Evolutionary conservation across 2,113 vertebrate genomes (phyloP), one percentile per base, ranked within the genome.

Genomic region (Zosterops japonicus): DNA sequence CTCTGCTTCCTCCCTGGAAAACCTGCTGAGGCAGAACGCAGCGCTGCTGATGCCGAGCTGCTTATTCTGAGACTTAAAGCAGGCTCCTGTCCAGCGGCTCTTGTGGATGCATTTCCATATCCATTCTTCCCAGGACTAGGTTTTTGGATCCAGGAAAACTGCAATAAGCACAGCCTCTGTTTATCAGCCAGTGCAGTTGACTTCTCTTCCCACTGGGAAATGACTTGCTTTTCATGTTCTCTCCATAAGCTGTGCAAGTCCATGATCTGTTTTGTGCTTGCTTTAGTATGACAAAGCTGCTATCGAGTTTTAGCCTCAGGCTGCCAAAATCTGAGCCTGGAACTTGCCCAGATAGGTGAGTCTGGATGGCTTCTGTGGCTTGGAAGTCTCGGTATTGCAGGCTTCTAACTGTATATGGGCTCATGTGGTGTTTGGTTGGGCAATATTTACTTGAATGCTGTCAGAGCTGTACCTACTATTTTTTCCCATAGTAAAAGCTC

Each of bases 301-400:
- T 88, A 5, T 77, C 84, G 74, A 90, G 71, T 79, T 90, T 90
- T 96, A 83, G 92, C 94, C 92, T 93, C 15, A 63, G 92, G 94
- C 79, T 94, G 79, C 60, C 41, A 88, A 96, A 96, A 94, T 88
- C 68, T 14, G 41, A 87, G 88, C 69, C 93, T 95, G 90, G 94
- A 96, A 94, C 92, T 90, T 92, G 89, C 88, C 90, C 93, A 96
- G 64, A 52, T 64, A 92, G 71, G 85, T 86, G 77, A 94, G 83
- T 88, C 85, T 56, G 64, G 64, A 74, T 64, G 74, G 74, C 53
- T 89, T 94, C 44, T 87, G 81, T 1, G 11, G 59, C 88, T 90
- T 25, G 1, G 47, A 71, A 88, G 42, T 67, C 29, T 59, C 8
- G 10, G 31, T 81, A 24, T 90, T 90, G 22, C 52, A 70, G 35